Evolutionary conservation across 2,113 vertebrate species (phyloP).

Genomic region (Corythornis madagascariensis): DNA sequence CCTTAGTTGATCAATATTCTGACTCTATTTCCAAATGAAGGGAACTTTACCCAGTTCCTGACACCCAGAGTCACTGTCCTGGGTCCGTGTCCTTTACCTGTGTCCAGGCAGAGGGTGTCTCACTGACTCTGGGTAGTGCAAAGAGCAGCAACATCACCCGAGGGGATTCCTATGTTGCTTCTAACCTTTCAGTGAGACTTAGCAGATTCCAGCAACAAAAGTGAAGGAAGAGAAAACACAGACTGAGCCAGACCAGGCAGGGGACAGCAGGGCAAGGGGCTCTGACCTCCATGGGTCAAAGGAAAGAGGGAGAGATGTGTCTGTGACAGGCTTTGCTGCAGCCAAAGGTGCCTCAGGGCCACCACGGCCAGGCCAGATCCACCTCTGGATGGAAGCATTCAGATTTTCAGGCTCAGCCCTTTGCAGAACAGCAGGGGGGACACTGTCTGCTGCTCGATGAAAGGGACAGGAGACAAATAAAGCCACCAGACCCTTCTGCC

Average conservation of each 20-base stretch:
- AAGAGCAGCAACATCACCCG: not conserved
- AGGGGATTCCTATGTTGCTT: not conserved
- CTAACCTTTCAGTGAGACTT: not conserved
- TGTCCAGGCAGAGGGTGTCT: not conserved
- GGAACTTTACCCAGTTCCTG: not conserved
- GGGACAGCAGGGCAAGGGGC: not conserved
- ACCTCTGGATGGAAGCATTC: not conserved
- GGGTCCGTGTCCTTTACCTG: not conserved
- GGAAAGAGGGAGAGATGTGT: not conserved
- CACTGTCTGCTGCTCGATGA: not conserved
- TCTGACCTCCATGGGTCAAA: not conserved
- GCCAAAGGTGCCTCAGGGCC: not conserved
- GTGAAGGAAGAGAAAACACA: not conserved
- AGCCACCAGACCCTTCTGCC: not conserved
- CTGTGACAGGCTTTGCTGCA: not conserved
- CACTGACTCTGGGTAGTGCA: not conserved
- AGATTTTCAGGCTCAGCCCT: not conserved
- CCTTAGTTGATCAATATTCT: not conserved
- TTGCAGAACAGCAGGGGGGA: not conserved
- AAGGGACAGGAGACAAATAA: accelerated
- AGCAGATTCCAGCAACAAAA: conserved; percentile 19
- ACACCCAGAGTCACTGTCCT: not conserved
- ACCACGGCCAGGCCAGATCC: not conserved
- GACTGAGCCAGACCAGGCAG: not conserved
- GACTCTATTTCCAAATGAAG: not conserved